Conservation (phyloP, 2,113 vertebrate genomes). For the Callocephalon fimbriatum region DNA sequence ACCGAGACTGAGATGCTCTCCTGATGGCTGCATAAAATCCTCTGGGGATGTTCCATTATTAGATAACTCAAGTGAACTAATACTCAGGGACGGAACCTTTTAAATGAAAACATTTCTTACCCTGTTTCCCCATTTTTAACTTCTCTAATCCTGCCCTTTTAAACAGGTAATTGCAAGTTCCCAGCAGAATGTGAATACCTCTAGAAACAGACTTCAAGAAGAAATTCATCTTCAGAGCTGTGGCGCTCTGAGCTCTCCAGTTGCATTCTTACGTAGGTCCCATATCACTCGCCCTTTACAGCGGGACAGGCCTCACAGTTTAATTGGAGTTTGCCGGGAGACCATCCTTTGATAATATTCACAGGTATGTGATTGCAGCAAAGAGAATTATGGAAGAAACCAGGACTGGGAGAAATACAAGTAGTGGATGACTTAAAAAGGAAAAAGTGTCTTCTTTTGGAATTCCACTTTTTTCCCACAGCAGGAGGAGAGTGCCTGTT, state of each 20-base stretch:
- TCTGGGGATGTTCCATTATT: neutral
- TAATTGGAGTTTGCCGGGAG: slow-evolving; percentile 79
- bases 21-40: neutral
- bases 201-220: slow-evolving; percentile 77
- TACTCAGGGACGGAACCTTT: neutral
- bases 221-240: slow-evolving; percentile 93
- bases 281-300: neutral
- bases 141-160: neutral
- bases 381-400: neutral
- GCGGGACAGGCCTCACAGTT: slow-evolving; percentile 74
- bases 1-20: neutral
- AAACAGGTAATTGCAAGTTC: slow-evolving; percentile 84
- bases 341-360: slow-evolving; percentile 79
- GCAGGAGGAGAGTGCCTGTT: neutral
- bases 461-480: slow-evolving; percentile 21
- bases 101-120: neutral
- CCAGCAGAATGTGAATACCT: slow-evolving; percentile 68
- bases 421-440: neutral
- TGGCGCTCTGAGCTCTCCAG: slow-evolving; percentile 85
- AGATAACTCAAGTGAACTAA: neutral
- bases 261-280: slow-evolving; percentile 71
- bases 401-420: neutral
- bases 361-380: neutral
- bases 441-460: slow-evolving; percentile 1
- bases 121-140: neutral